Base-by-base conservation (phyloP, 2,888 invertebrate genomes). In the Eristalis arbustorum region DNA sequence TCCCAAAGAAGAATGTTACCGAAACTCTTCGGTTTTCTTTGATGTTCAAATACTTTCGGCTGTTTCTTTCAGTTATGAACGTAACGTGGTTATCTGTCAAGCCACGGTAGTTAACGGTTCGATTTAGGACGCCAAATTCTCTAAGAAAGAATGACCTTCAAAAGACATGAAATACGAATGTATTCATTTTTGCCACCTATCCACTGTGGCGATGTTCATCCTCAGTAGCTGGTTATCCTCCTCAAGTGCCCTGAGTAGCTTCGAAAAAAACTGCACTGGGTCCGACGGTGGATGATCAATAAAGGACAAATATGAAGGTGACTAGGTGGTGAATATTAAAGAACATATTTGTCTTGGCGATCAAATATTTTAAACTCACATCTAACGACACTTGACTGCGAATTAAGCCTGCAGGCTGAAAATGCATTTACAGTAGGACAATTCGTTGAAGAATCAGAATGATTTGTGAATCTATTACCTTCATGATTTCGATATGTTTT, bases 61-160 rank as follows among this genome's bases (percentile, higher is more conserved):
- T 89, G 73, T 90, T 91, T 2, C 89, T 90, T 68, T 92, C 91
- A 1, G 92, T 92, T 0, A 91, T 89, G 71, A 91, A 92, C 25
- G 88, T 88, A 5, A 92, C 84, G 8, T 88, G 61, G 28, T 63
- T 88, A n/a, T 90, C 85, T 61, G 88, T 88, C 0, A 92, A 84
- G 0, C 92, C 92, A 0, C 92, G 90, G 79, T 90, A 92, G 0
- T 91, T 59, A 3, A 92, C 90, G 0, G 91, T 90, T 0, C 92
- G 92, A 77, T 92, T 92, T 2, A 92, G 88, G 2, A 91, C 90
- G 0, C 90, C 91, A 73, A 89, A 90, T 82, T 92, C 90, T 3
- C 91, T 91, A 31, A 14, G 40, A 85, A 28, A 28, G 4, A 64
- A 10, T 3, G 25, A 69, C 37, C 25, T 57, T 2, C 10, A 2